Evolutionary conservation across 2,113 vertebrate species (phyloP), one percentile per base, ranked within the genome.

Genomic region (Paralichthys olivaceus): DNA sequence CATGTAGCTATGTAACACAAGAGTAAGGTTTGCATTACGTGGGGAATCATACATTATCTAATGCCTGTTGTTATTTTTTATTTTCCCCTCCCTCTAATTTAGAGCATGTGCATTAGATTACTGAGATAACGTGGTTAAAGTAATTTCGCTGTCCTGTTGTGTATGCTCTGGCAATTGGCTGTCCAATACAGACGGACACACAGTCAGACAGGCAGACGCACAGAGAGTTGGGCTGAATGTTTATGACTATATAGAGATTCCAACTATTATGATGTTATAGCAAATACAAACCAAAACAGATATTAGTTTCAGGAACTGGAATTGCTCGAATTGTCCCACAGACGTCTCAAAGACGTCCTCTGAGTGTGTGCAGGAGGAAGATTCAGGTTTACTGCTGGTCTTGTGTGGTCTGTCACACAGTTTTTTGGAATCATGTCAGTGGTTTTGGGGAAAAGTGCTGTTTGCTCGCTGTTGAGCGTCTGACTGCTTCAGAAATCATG

Each of bases 41-140:
- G 75, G 55, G 13, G 17, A 47, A 37, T 75, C 56, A 67, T 66
- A 76, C 70, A 37, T 74, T 7, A 72, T 51, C 34, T 28, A 65
- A 68, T 37, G 7, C 29, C 20, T 60, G 29, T 59, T 22, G 19
- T 61, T 79, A 72, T 37, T 75, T 61, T 80, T 79, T 66, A 53
- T 79, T 45, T 34, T 34, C 63, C 28, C 2, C 40, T 23, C 32
- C 4, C 32, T 70, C 58, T 83, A 73, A 86, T 84, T 73, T 67
- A 61, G 77, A 87, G 54, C 89, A 89, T 91, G 87, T 86, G 87
- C 78, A 72, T 83, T 87, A 26, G 77, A 86, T 91, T 89, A 82
- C 78, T 56, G 80, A 60, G 40, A 63, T 87, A 88, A 93, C 79
- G 49, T 58, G 64, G 78, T 91, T 90, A 89, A 79, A 69, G 85